A percentile compares a stretch with the other conserved stretches of the same genome.
These are phyloP conservation scores for Sipha flava DNA, from an alignment of 1,140 invertebrate genomes.

Conservation along the genomic window DNA sequence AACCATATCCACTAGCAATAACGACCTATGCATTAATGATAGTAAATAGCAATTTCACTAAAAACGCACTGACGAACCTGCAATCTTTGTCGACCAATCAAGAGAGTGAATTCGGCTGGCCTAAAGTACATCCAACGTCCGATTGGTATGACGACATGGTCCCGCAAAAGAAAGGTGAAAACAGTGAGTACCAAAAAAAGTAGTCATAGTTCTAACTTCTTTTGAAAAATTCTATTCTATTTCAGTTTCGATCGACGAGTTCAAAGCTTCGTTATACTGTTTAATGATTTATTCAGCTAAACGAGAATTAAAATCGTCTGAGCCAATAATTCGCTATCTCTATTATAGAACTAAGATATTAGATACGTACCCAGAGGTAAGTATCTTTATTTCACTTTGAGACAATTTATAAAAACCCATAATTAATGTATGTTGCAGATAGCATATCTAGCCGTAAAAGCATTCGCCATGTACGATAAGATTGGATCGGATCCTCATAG, in stretches of 20 bases:
- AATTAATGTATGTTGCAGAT: constrained; percentile 44
- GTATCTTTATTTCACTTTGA: neutral
- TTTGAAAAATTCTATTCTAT: neutral
- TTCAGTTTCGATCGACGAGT: constrained; percentile 46
- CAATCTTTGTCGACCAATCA: constrained; percentile 53
- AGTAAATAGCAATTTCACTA: constrained; percentile 49
- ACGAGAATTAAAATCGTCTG: constrained; percentile 51
- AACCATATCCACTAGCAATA: constrained; percentile 50
- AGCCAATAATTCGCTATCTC: constrained; percentile 54
- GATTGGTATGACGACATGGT: constrained; percentile 38
- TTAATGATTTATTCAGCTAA: constrained; percentile 46
- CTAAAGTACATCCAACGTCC: constrained; percentile 38
- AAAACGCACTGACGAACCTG: constrained; percentile 49
- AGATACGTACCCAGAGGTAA: constrained; percentile 50
- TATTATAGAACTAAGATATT: constrained; percentile 54
- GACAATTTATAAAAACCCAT: no score
- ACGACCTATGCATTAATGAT: constrained; percentile 50
- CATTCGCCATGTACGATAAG: constrained; percentile 49
- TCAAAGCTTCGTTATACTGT: constrained; percentile 46
- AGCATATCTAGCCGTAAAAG: constrained; percentile 51
- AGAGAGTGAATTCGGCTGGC: constrained; percentile 58
- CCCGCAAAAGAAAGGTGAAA: constrained; percentile 11
- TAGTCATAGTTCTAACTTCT: neutral
- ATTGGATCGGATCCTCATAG: constrained; percentile 52
- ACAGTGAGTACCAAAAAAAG: neutral